phyloP scores from a whole-genome alignment of 2,888 invertebrate genomes.

The Tachystola acroxantha region DNA sequence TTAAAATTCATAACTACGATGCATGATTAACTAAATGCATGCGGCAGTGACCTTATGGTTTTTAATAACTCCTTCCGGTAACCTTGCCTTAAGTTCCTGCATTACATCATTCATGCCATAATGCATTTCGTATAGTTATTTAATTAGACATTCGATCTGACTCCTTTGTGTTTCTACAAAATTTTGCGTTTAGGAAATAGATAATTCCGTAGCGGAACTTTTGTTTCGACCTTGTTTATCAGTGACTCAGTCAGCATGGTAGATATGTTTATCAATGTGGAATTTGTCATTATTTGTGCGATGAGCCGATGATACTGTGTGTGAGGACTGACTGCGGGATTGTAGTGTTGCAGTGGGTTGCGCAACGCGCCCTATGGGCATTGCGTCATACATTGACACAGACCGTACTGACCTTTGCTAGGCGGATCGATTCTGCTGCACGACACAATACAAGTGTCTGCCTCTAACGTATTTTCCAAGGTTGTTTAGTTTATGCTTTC shows the following conservation, averaged over 20 bases:
- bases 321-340: background rate
- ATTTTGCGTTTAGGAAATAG: constrained; percentile 12
- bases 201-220: constrained; percentile 1
- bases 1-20: constrained; percentile 20
- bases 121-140: constrained; percentile 43
- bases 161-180: constrained; percentile 37
- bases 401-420: constrained; percentile 58
- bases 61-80: constrained; percentile 58
- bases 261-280: constrained; percentile 4
- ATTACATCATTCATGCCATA: constrained; percentile 66
- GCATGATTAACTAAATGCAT: constrained; percentile 52
- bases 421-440: constrained; percentile 56
- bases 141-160: constrained; percentile 37
- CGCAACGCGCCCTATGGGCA: constrained; percentile 55
- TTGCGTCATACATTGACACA: constrained; percentile 63
- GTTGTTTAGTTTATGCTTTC: background rate
- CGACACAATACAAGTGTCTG: constrained; percentile 7
- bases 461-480: background rate
- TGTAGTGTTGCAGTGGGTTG: constrained; percentile 44
- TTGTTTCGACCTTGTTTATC: constrained; percentile 9
- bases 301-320: background rate
- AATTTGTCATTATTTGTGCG: constrained; percentile 7
- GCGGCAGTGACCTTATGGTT: constrained; percentile 47
- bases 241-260: constrained; percentile 8
- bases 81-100: constrained; percentile 66